A percentile compares a stretch with the other conserved stretches of the same genome.
Conservation (phyloP, 2,113 vertebrate species). For the Brevimyrus niger region DNA sequence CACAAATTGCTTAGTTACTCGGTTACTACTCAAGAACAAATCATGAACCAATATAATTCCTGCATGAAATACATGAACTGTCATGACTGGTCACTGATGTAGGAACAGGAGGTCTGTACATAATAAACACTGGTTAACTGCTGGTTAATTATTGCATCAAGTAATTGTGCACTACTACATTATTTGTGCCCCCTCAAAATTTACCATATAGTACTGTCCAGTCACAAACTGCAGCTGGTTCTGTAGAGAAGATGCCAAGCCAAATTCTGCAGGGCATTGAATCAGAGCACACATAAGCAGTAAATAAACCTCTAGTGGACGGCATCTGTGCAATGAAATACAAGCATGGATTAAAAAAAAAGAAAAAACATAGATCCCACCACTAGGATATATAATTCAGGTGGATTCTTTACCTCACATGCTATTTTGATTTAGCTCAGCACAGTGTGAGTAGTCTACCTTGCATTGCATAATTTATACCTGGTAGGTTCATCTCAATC, state of each 20-base stretch:
- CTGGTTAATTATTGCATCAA: no score
- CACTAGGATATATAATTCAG: not conserved
- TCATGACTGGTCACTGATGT: no score
- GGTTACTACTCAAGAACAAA: no score
- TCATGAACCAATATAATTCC: no score
- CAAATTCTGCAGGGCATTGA: not conserved
- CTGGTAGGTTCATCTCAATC: not conserved
- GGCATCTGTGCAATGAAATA: not conserved
- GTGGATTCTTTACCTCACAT: not conserved
- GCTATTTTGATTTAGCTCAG: not conserved
- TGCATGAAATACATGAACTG: no score
- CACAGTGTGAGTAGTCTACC: not conserved
- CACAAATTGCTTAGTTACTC: not conserved
- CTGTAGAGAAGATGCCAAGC: not conserved
- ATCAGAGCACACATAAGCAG: not conserved
- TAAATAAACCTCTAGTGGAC: not conserved
- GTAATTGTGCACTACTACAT: no score
- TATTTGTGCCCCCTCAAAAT: no score
- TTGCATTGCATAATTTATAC: not conserved
- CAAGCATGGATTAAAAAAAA: not conserved
- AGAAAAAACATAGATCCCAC: not conserved
- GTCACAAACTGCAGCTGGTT: not conserved
- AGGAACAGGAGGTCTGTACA: no score
- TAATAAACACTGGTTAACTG: no score
- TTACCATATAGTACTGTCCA: not conserved